These are phyloP conservation scores for Harpegnathos saltator DNA, from an alignment of 1,140 invertebrate species.

Conservation along the genomic window DNA sequence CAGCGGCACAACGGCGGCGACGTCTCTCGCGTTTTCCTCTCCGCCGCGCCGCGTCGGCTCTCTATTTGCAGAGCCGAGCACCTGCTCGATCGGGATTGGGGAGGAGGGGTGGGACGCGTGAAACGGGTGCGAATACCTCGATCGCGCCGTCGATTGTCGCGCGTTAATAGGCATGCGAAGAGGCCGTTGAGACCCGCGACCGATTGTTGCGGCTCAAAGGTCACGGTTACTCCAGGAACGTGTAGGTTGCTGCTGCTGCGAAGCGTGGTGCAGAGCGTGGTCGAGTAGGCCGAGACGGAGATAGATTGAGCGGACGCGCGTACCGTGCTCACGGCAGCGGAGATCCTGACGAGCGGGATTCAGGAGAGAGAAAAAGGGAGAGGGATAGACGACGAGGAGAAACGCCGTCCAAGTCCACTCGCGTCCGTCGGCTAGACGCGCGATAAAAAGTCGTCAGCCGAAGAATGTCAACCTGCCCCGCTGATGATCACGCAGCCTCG, in stretches of 20 bases:
- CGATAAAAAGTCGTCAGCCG: not conserved
- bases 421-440: not conserved
- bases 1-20: not conserved
- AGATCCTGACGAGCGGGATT: slow-evolving; percentile 15
- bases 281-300: not conserved
- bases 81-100: too few species aligned
- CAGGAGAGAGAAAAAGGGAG: not conserved
- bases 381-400: too few species aligned
- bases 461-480: not conserved
- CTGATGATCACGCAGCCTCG: slow-evolving; percentile 13
- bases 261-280: slow-evolving; percentile 30
- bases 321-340: slow-evolving; percentile 16
- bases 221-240: slow-evolving; percentile 66
- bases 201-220: slow-evolving; percentile 66
- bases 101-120: not conserved
- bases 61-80: not conserved
- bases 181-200: slow-evolving; percentile 41
- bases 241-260: slow-evolving; percentile 52
- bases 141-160: slow-evolving; percentile 44
- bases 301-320: not conserved
- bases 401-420: too few species aligned
- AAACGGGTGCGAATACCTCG: not conserved
- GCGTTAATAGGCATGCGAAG: slow-evolving; percentile 40
- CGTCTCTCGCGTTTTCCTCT: too few species aligned
- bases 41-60: not conserved